Evolutionary conservation across 2,113 vertebrate species (phyloP).

Genomic region (Forbesichthys agassizii): DNA sequence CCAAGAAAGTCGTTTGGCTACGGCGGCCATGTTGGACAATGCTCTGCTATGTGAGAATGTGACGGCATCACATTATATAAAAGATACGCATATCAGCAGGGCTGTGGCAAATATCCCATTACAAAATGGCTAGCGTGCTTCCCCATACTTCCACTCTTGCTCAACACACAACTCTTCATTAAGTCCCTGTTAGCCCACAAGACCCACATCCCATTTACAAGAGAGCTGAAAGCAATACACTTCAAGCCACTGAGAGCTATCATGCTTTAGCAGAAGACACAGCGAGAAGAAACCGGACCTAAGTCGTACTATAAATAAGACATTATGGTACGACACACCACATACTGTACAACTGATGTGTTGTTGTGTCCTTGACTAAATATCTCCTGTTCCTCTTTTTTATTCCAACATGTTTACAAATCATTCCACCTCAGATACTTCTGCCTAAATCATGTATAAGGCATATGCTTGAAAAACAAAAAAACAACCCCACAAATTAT

Average conservation of each 20-base stretch:
- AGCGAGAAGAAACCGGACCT: no score
- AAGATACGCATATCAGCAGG: conserved; percentile 35
- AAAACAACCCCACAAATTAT: conserved; percentile 44
- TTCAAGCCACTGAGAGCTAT: neutral
- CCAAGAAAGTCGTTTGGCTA: conserved; percentile 21
- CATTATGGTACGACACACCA: no score
- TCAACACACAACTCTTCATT: conserved; percentile 10
- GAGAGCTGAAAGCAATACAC: no score
- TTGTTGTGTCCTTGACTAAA: neutral
- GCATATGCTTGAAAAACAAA: conserved; percentile 46
- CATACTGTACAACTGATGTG: no score
- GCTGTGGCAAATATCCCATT: neutral
- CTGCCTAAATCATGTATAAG: conserved; percentile 50
- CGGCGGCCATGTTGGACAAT: neutral
- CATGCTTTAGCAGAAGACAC: no score
- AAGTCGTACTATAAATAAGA: no score
- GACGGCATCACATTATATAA: conserved; percentile 21
- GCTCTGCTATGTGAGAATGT: conserved; percentile 39
- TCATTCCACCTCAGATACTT: conserved; percentile 39
- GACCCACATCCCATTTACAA: neutral
- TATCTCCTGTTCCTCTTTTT: neutral
- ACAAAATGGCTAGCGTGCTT: conserved; percentile 9
- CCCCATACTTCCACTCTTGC: neutral
- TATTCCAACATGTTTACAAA: conserved; percentile 20
- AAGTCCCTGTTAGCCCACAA: neutral